Evolutionary conservation across 2,888 invertebrate species (phyloP).

Genomic region (Drepana falcataria): DNA sequence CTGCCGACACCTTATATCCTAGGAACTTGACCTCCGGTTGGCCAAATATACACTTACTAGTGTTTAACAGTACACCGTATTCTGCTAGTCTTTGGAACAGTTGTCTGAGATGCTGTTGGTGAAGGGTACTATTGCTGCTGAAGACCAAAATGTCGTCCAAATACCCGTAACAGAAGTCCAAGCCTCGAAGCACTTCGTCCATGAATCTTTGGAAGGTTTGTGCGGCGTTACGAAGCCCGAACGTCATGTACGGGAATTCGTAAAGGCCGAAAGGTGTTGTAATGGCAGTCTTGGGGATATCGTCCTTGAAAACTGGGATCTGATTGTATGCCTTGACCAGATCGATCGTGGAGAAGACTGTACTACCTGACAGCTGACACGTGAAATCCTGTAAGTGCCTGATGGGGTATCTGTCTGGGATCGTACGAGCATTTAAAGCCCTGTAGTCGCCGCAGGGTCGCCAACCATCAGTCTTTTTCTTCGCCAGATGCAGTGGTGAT

Average conservation of each 20-base stretch:
- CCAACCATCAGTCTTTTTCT: slow-evolving; percentile 3
- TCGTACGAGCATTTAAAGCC: slow-evolving; percentile 4
- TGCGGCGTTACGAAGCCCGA: slow-evolving; percentile 8
- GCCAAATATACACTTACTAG: slow-evolving; percentile 10
- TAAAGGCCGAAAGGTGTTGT: slow-evolving; percentile 1
- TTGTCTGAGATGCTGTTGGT: slow-evolving; percentile 15
- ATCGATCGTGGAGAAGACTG: slow-evolving; percentile 4
- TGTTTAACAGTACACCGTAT: background rate
- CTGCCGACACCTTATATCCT: slow-evolving; percentile 13
- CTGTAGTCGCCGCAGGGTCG: slow-evolving; percentile 38
- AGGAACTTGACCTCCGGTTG: slow-evolving; percentile 12
- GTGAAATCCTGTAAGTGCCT: slow-evolving; percentile 10
- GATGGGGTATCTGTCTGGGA: slow-evolving; percentile 8
- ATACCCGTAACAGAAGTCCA: slow-evolving; percentile 19
- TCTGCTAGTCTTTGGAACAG: slow-evolving; percentile 3
- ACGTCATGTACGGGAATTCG: slow-evolving; percentile 6
- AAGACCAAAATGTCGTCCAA: slow-evolving; percentile 34
- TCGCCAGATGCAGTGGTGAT: slow-evolving; percentile 12
- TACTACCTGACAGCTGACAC: slow-evolving; percentile 5
- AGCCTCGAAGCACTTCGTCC: slow-evolving; percentile 10
- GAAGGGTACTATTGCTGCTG: no score
- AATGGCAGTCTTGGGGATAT: background rate
- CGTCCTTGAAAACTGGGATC: background rate
- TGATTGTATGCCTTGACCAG: slow-evolving; percentile 23
- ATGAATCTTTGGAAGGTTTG: slow-evolving; percentile 18